Conservation (phyloP, 2,888 invertebrate species). For the Cosmia pyralina region DNA sequence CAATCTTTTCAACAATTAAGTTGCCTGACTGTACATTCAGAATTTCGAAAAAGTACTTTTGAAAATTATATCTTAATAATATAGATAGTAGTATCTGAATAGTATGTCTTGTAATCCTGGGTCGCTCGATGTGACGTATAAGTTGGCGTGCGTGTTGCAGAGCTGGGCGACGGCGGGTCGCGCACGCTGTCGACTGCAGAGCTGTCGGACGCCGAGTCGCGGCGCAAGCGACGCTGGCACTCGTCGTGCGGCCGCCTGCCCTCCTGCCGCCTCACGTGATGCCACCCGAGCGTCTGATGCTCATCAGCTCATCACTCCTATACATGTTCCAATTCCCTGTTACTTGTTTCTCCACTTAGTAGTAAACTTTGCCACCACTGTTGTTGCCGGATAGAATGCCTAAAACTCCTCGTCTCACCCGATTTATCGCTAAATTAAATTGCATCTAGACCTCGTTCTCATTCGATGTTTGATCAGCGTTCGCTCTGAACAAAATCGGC, state of each 20-base stretch:
- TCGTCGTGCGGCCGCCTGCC: slow-evolving; percentile 87
- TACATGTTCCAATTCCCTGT: slow-evolving; percentile 36
- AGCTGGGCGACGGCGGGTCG: slow-evolving; percentile 83
- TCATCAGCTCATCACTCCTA: slow-evolving; percentile 1
- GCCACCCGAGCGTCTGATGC: background rate
- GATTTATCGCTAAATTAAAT: slow-evolving; percentile 39
- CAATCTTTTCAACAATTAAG: background rate
- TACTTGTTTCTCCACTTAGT: slow-evolving; percentile 28
- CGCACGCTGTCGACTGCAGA: slow-evolving; percentile 87
- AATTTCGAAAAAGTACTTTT: background rate
- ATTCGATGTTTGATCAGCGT: slow-evolving; percentile 43
- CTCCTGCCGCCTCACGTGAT: slow-evolving; percentile 86
- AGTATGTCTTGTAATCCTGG: background rate
- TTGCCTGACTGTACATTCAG: background rate
- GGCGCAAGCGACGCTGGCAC: slow-evolving; percentile 86
- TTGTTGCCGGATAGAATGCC: slow-evolving; percentile 44
- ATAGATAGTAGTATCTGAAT: slow-evolving; percentile 7
- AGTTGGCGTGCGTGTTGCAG: slow-evolving; percentile 67
- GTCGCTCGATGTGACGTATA: background rate
- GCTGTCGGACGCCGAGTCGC: slow-evolving; percentile 82
- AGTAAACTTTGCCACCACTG: slow-evolving; percentile 37
- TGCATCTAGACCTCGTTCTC: slow-evolving; percentile 27
- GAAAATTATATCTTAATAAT: background rate
- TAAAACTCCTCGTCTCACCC: slow-evolving; percentile 7
- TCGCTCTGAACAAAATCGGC: slow-evolving; percentile 62